A percentile compares a stretch with the other conserved stretches of the same genome.
Conservation (phyloP, 1,140 invertebrate species). For the Bombus balteatus region DNA sequence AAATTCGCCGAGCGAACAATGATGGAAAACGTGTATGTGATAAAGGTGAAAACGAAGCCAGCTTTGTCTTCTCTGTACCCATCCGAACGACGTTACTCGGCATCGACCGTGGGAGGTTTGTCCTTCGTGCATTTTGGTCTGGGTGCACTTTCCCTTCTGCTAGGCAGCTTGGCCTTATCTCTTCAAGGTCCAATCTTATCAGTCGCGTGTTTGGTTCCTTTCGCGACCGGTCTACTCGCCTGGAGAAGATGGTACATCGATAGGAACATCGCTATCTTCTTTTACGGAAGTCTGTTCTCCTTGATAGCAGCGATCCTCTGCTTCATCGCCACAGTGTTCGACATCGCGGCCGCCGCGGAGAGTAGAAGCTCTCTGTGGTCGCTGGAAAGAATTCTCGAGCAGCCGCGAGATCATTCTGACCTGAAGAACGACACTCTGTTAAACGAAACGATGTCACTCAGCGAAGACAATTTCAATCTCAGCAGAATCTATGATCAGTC, state of each 20-base stretch:
- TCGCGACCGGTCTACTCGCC: conserved; percentile 84
- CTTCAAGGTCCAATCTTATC: conserved; percentile 82
- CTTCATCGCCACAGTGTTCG: conserved; percentile 64
- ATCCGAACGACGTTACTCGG: conserved; percentile 86
- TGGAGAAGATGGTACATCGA: conserved; percentile 87
- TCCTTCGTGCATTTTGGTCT: conserved; percentile 85
- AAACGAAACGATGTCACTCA: background rate
- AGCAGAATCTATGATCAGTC: background rate
- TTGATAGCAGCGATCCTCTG: conserved; percentile 63
- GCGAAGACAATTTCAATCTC: background rate
- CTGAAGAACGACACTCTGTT: background rate
- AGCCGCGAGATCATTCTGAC: background rate
- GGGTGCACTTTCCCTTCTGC: conserved; percentile 82
- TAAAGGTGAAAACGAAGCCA: conserved; percentile 85
- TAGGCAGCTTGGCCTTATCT: conserved; percentile 81
- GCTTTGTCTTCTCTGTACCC: conserved; percentile 84
- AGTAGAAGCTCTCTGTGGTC: conserved; percentile 47
- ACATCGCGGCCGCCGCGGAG: conserved; percentile 56
- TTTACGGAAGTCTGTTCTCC: conserved; percentile 77
- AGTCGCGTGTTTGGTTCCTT: conserved; percentile 82
- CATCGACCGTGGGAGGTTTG: conserved; percentile 86
- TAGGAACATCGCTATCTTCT: conserved; percentile 85
- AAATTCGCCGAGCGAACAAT: conserved; percentile 54
- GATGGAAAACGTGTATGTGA: conserved; percentile 87
- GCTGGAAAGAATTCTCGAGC: conserved; percentile 41